Conservation (phyloP, 2,888 invertebrate species). For the Pinctada fucata region DNA sequence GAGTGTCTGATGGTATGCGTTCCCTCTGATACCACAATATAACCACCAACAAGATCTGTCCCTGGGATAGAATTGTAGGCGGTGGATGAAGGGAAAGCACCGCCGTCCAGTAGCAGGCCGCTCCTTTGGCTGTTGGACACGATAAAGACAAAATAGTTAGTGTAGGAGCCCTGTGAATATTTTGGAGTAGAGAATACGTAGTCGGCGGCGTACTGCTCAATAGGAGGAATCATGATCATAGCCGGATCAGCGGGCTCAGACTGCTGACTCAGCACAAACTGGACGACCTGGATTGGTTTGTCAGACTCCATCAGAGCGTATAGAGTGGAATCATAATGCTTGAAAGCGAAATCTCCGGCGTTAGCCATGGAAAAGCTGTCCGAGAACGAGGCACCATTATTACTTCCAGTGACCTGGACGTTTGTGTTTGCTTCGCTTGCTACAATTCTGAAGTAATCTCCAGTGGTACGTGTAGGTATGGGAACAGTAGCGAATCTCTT, state of each 20-base stretch:
- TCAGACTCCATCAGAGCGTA: conserved; percentile 42
- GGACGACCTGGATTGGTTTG: conserved; percentile 54
- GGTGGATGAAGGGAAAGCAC: conserved; percentile 30
- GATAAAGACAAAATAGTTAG: conserved; percentile 53
- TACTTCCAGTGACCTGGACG: conserved; percentile 38
- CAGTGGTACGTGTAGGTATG: conserved; percentile 57
- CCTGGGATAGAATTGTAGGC: conserved; percentile 42
- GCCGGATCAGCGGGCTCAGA: conserved; percentile 59
- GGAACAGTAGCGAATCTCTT: conserved; percentile 61
- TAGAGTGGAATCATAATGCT: conserved; percentile 32
- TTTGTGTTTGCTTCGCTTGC: conserved; percentile 49
- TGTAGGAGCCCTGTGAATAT: conserved; percentile 48
- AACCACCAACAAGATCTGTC: conserved; percentile 45
- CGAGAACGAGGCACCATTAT: conserved; percentile 26
- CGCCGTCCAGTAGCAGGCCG: conserved; percentile 46
- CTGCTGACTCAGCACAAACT: conserved; percentile 56
- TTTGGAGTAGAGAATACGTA: conserved; percentile 51
- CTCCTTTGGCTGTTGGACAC: conserved; percentile 43
- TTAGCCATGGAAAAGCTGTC: conserved; percentile 29
- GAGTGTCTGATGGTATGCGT: conserved; percentile 53
- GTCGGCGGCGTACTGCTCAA: conserved; percentile 56
- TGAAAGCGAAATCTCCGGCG: conserved; percentile 25
- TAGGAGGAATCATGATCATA: conserved; percentile 59
- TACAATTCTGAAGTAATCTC: conserved; percentile 61
- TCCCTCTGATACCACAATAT: conserved; percentile 44